Evolutionary conservation across 1,140 invertebrate species (phyloP).

Genomic region (Calliopsis andreniformis): DNA sequence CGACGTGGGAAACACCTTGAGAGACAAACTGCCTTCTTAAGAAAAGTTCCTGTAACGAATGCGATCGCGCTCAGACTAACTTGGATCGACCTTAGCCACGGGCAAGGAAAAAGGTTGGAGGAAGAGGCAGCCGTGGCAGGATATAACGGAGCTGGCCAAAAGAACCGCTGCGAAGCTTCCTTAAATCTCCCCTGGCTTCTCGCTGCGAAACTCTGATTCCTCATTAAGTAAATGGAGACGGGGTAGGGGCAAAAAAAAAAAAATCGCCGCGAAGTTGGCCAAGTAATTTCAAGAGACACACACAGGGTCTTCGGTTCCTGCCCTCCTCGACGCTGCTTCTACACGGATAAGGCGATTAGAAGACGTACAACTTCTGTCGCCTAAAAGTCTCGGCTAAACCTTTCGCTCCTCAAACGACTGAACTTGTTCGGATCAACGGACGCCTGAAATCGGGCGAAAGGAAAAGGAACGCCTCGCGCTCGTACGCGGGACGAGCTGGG

Average conservation of each 20-base stretch:
- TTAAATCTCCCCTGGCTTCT: slow-evolving; percentile 42
- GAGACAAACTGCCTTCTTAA: slow-evolving; percentile 58
- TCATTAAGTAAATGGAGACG: slow-evolving; percentile 61
- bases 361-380: slow-evolving; percentile 40
- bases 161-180: slow-evolving; percentile 9
- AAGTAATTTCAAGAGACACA: slow-evolving; percentile 58
- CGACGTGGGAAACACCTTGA: slow-evolving; percentile 50
- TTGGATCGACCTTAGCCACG: slow-evolving; percentile 24
- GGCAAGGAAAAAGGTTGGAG: slow-evolving; percentile 3
- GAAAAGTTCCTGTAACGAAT: slow-evolving; percentile 66
- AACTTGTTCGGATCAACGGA: slow-evolving; percentile 16
- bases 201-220: slow-evolving; percentile 39
- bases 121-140: slow-evolving; percentile 1
- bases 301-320: slow-evolving; percentile 31
- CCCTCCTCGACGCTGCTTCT: slow-evolving; percentile 1
- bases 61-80: slow-evolving; percentile 56
- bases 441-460: not conserved
- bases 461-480: not conserved
- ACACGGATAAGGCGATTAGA: slow-evolving; percentile 43
- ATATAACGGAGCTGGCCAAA: slow-evolving; percentile 21
- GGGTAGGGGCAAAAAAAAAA: slow-evolving; percentile 16
- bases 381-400: slow-evolving; percentile 16
- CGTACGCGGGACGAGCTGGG: too few relatives aligned
- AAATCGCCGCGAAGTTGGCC: slow-evolving; percentile 25
- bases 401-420: not conserved